Base-by-base conservation (phyloP, 2,888 invertebrate genomes). In the Monopis laevigella region DNA sequence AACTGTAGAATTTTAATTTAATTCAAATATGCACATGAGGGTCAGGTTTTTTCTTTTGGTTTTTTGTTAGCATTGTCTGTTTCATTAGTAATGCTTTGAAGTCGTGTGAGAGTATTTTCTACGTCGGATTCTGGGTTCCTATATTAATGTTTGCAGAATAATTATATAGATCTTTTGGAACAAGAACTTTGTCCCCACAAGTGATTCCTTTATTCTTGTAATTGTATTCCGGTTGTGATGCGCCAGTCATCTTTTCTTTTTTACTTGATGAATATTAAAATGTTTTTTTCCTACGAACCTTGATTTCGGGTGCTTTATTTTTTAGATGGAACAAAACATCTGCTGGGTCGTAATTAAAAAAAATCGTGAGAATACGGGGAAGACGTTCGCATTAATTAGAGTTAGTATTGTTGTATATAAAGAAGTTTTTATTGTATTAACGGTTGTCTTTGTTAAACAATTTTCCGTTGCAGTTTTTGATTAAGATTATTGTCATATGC, bases 221-320 rank as follows among this genome's bases (percentile, higher is more conserved):
- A 75, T 73, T 77, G 69, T 69, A 72, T 72, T 70, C 78, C 70
- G 70, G 77, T 78, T 80, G 65, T 63, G 65, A 61, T 74, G 71
- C 64, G 62, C 58, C 46, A 66, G 71, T 73, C 78, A 73, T 75
- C 65, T 57, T 65, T 64, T 54, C 56, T 56, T 65, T 70, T 68
- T 65, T 66, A 62, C 65, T 65, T 62, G 58, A 55, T 64, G 70
- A 67, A 69, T 77, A 72, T 70, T 72, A 62, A 65, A 52, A 47
- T 17, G 50, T 51, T 61, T 65, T 70, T 42, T 71, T 62, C 64
- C 47, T 62, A 62, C 53, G 46, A 56, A 48, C 46, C 59, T 54
- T 58, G 58, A 64, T 65, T 63, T 58, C 54, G 55, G 60, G 56
- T 57, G 56, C 57, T 59, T 67, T 64, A 57, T 65, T 65, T 68